Conservation (phyloP, 2,888 invertebrate species). For the Thera britannica region DNA sequence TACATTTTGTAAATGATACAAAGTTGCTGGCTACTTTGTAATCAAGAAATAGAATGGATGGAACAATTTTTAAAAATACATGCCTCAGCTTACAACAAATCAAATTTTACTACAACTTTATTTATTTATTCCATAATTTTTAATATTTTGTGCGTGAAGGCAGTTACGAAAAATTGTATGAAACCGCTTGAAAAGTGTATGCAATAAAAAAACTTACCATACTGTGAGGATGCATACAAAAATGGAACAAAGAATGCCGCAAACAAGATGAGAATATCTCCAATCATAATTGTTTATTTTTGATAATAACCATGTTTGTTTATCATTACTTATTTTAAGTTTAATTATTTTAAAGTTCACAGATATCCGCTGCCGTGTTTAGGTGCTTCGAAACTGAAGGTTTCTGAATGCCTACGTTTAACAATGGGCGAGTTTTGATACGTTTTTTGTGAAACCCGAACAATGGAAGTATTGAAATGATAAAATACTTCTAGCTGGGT, state of each 20-base stretch:
- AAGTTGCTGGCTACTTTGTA: too few species aligned
- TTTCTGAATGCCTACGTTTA: constrained; percentile 35
- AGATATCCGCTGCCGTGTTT: constrained; percentile 13
- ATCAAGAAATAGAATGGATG: too few species aligned
- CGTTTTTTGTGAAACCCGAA: constrained; percentile 46
- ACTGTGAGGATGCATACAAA: constrained; percentile 35
- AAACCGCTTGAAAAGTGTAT: neutral
- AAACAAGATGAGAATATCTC: constrained; percentile 29
- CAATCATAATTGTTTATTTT: constrained; percentile 27
- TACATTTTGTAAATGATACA: too few species aligned
- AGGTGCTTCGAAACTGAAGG: constrained; percentile 24
- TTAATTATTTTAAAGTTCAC: constrained; percentile 6
- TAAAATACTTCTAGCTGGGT: constrained; percentile 37
- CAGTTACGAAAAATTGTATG: too few species aligned
- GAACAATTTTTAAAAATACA: too few species aligned
- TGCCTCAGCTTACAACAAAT: too few species aligned
- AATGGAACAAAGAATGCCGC: constrained; percentile 23
- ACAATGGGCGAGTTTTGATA: constrained; percentile 50
- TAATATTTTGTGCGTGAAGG: too few species aligned
- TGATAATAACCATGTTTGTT: constrained; percentile 22
- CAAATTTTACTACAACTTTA: too few species aligned
- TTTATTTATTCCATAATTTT: too few species aligned
- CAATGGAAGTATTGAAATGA: constrained; percentile 67
- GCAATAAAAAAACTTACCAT: constrained; percentile 37
- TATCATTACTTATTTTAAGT: constrained; percentile 9